Base-by-base conservation (phyloP, 2,888 invertebrate species). In the Chrysolina haemoptera region DNA sequence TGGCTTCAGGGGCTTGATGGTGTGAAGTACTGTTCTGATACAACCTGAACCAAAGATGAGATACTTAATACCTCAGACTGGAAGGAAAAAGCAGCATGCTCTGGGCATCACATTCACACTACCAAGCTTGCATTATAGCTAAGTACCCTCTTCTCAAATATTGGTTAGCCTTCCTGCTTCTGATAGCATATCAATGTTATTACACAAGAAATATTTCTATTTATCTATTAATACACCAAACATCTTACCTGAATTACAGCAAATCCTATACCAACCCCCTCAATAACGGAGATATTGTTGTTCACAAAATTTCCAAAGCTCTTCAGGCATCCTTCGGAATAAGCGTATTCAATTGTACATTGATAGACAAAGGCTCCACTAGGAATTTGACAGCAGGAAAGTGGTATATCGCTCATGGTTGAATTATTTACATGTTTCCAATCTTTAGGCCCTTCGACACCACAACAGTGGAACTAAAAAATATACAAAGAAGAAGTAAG, bases 231-330 rank as follows among this genome's bases (percentile, higher is more conserved):
- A 46, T n/a, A 16, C 62, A 62, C 10, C 12, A 41, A 40, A 18
- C 11, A 22, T 62, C 70, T 82, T 88, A 97, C 96, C 94, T 98
- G 97, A 77, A 97, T 90, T 77, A 94, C 89, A 72, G 96, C 96
- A 63, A 98, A 92, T 16, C 94, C 94, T 67, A 96, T 90, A 5
- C 94, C 96, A 18, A 95, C 93, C 6, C 94, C 94, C 43, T 95
- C 96, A 71, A 98, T 90, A 73, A 93, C 89, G 59, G 93, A 86
- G 1, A 94, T 93, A 80, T 95, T 94, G 14, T 91, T 89, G 82
- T 93, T 91, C 76, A 96, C 89, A 84, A 92, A 91, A 0, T 86
- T 84, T 66, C 93, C 90, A 43, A 97, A 89, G 70, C 90, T 89
- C 0, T 86, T 78, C 75, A 94, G 89, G 84, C 96, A 96, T 43